Evolutionary conservation across 2,113 vertebrate genomes (phyloP).

Genomic region (Thomomys bottae): DNA sequence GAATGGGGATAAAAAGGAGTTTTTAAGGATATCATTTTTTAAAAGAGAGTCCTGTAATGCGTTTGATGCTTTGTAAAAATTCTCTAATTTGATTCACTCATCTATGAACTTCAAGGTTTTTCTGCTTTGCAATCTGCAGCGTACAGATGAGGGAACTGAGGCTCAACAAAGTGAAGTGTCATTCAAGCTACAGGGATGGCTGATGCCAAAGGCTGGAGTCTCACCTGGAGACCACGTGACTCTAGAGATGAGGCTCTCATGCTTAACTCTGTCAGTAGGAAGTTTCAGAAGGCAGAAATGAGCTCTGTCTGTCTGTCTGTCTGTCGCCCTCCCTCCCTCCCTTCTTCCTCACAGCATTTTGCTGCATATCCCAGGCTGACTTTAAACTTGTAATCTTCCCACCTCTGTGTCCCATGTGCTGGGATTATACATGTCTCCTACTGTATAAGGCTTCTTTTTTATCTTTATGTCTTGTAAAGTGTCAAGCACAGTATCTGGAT

Average conservation of each 20-base stretch:
- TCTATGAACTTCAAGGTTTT: neutral
- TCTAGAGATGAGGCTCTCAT: neutral
- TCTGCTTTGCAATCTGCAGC: neutral
- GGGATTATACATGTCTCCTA: no score
- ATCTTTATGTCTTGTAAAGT: neutral
- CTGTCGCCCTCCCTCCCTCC: no score
- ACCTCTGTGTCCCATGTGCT: no score
- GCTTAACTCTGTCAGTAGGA: neutral
- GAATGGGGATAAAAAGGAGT: neutral
- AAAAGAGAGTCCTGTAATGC: neutral
- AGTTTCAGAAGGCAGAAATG: neutral
- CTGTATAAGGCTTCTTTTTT: neutral
- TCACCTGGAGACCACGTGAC: neutral
- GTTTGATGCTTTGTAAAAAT: neutral
- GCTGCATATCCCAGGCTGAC: no score
- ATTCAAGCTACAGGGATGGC: neutral
- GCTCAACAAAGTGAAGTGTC: neutral
- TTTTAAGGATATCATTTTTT: neutral
- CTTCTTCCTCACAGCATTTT: no score
- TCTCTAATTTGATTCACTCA: neutral
- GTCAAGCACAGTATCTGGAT: neutral
- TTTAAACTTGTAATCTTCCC: no score
- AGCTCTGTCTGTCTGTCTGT: no score
- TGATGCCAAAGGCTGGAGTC: neutral
- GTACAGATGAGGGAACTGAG: slow-evolving; percentile 25